phyloP scores from a whole-genome alignment of 2,888 invertebrate species.

The Drosophila cognata region DNA sequence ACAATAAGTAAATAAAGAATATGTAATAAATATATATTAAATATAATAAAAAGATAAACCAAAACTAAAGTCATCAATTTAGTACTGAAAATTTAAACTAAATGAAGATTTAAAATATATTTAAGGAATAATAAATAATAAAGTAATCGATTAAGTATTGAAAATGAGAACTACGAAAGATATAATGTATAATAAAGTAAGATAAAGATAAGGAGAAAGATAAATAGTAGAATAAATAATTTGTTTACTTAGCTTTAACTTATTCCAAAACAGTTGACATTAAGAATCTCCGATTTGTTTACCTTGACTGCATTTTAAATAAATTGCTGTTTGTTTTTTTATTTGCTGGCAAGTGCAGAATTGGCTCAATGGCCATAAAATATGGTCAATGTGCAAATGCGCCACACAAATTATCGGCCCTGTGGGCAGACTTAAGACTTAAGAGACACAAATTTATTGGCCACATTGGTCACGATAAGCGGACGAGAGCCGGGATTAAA shows the following conservation, averaged over 20 bases:
- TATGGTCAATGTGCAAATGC: conserved; percentile 43
- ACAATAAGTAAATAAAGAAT: background rate
- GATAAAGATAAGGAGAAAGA: too few relatives aligned
- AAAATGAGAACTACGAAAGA: too few relatives aligned
- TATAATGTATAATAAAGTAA: too few relatives aligned
- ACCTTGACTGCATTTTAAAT: background rate
- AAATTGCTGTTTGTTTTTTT: background rate
- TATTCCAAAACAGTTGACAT: background rate
- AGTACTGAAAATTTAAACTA: background rate
- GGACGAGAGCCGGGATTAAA: conserved; percentile 37
- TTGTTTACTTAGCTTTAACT: background rate
- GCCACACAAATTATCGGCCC: conserved; percentile 67
- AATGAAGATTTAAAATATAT: background rate
- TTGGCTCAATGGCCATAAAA: conserved; percentile 4
- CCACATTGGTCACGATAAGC: conserved; percentile 53
- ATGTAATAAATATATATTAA: background rate
- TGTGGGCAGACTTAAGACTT: conserved; percentile 7
- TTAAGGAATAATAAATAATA: too few relatives aligned
- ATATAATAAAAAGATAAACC: background rate
- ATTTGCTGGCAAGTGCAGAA: background rate
- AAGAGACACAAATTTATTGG: conserved; percentile 47
- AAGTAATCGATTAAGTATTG: too few relatives aligned
- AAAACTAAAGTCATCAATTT: too few relatives aligned
- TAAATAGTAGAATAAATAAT: too few relatives aligned
- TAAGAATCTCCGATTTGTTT: background rate